Base-by-base conservation (phyloP, 1,140 invertebrate genomes). In the Daktulosphaira vitifoliae region DNA sequence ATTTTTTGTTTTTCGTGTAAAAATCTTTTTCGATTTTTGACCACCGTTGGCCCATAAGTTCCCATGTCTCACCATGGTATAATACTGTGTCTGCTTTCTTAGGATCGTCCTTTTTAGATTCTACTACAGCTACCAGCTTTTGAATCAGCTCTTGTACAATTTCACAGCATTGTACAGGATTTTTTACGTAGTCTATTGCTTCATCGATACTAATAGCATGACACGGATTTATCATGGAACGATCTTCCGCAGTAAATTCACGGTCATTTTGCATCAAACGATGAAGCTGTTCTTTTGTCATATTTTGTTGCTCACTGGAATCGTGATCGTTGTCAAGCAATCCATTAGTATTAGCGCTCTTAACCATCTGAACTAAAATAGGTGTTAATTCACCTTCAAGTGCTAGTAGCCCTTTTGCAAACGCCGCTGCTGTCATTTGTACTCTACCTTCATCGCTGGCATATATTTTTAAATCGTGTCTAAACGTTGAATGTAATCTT, bases 361-460 rank as follows among this genome's bases (percentile, higher is more conserved):
- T 99, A 1, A 99, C 97, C 97, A 99, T 99, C 77, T 99, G 97
- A 13, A 98, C 95, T 15, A 99, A 78, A 74, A 99, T 99, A 0
- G 97, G 97, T 0, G 97, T 97, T 3, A 99, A 78, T 77, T 99
- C 96, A 9, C 96, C 97, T 78, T 99, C 97, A 37, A 99, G 74
- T 0, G 96, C 97, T 0, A 99, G 77, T 22, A 99, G 77, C 11
- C 96, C 96, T 79, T 98, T 99, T 2, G 96, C 94, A 77, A 99
- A 99, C 11, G 96, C 96, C 13, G 96, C 96, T 0, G 96, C 96
- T 0, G 96, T 99, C 95, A 98, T 99, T 77, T 99, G 96, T 1
- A 98, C 96, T 53, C 96, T 79, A 1, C 97, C 97, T 77, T 99
- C 97, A 75, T 99, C 97, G 6, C 93, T 97, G 1, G 97, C 96